Evolutionary conservation across 2,797 vertebrate genomes (phyloP).

Genomic region (Tadarida brasiliensis): DNA sequence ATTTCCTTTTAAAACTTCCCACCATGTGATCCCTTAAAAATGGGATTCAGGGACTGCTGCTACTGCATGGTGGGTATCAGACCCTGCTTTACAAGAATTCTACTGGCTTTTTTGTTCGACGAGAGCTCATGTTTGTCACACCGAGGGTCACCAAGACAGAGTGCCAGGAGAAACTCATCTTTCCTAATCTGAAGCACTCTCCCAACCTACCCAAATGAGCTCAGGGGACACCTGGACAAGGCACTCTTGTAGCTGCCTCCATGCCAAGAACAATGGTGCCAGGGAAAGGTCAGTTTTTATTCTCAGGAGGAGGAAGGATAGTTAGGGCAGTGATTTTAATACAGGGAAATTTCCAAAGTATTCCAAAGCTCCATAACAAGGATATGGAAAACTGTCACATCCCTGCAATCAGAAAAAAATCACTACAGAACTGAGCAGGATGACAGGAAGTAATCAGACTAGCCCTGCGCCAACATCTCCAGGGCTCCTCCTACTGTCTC

Average conservation of each 20-base stretch:
- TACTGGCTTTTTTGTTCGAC: background rate
- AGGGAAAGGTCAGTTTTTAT: background rate
- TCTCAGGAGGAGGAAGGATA: background rate
- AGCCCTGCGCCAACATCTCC: background rate
- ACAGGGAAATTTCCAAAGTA: background rate
- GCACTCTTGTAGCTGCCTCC: background rate
- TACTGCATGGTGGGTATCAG: background rate
- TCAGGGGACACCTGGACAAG: background rate
- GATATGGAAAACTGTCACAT: conserved; percentile 5
- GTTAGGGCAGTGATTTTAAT: conserved; percentile 64
- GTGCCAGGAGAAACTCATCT: background rate
- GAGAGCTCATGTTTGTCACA: background rate
- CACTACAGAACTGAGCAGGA: background rate
- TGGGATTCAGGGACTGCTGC: background rate
- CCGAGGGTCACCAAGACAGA: background rate
- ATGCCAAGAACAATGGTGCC: background rate
- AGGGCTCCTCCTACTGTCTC: background rate
- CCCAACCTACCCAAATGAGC: background rate
- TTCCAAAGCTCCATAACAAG: conserved; percentile 51
- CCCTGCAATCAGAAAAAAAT: background rate
- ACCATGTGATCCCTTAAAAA: background rate
- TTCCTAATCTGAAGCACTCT: background rate
- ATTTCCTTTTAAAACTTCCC: background rate
- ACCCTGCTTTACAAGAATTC: background rate
- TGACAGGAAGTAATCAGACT: background rate